Base-by-base conservation (phyloP, 2,888 invertebrate species). In the Andricus quercusramuli region DNA sequence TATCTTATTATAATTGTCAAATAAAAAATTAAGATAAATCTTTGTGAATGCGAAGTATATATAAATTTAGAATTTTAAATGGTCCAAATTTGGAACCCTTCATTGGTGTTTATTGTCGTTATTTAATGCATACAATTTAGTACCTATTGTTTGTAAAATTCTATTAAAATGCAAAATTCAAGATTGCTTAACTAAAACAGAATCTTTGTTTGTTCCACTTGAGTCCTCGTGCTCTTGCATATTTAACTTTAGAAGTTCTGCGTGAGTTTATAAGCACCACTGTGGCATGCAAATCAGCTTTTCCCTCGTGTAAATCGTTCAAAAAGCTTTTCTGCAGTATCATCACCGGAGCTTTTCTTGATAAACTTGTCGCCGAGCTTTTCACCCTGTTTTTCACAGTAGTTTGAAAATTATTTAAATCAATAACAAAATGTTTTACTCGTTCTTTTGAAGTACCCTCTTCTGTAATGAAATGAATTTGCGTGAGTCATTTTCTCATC, bases 201-300 rank as follows among this genome's bases (percentile, higher is more conserved):
- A 25, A 15, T 64, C 64, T 29, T 64, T 67, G 13, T 67, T 37
- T 41, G 41, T 37, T 67, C 37, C 41, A 67, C 41, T 67, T 41
- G 41, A 41, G 22, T 22, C 37, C n/a, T 41, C 67, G 67, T 67
- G 67, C 67, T 67, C 22, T 9, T 67, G 67, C 67, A 67, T 67
- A 67, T 37, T 67, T 37, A 67, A 67, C 41, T 67, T 41, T 32
- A 67, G 37, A 67, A 67, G 41, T 67, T 37, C 67, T 41, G 37
- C 41, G 37, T 67, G 29, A 37, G 66, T 37, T 29, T 64, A 67
- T 67, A 67, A 67, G 41, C 41, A 67, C 41, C 67, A 67, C 41
- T 67, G 22, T 41, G 9, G n/a, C 67, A 67, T 67, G 37, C 37
- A 67, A 41, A 67, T 67, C n/a, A 67, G 41, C 41, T 41, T 41